These are phyloP conservation scores for Xiphophorus couchianus DNA, from an alignment of 2,113 vertebrate species.

Conservation along the genomic window DNA sequence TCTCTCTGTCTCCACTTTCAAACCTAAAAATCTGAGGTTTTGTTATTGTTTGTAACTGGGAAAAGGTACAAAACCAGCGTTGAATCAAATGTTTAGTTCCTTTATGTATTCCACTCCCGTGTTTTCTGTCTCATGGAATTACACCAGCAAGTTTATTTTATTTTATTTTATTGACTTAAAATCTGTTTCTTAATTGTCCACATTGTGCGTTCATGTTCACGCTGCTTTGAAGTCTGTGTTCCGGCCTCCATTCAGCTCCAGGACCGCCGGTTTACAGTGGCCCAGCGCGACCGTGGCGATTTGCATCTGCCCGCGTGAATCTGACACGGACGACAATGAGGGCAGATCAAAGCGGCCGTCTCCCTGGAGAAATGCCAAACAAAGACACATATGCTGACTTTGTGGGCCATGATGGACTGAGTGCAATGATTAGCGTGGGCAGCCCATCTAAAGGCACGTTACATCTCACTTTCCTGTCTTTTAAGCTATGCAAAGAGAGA, in stretches of 20 bases:
- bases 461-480: conserved; percentile 53
- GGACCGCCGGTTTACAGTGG: conserved; percentile 29
- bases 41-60: no score
- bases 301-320: conserved; percentile 42
- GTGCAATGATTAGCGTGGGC: conserved; percentile 46
- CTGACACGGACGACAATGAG: conserved; percentile 28
- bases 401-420: conserved; percentile 45
- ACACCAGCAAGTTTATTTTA: not conserved
- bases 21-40: no score
- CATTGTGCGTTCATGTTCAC: not conserved
- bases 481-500: conserved; percentile 48
- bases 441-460: conserved; percentile 42
- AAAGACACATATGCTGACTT: conserved; percentile 59
- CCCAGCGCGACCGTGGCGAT: conserved; percentile 12
- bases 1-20: not conserved
- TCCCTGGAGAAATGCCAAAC: conserved; percentile 68
- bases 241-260: not conserved
- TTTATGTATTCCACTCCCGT: not conserved
- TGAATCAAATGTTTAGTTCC: not conserved
- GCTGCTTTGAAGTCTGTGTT: not conserved
- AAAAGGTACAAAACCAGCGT: not conserved
- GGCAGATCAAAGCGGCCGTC: conserved; percentile 70
- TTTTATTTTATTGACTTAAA: not conserved
- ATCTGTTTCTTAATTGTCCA: not conserved
- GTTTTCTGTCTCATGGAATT: not conserved